Evolutionary conservation across 1,140 invertebrate species (phyloP), one percentile per base, ranked within the genome.

Genomic region (Colletes latitarsis): DNA sequence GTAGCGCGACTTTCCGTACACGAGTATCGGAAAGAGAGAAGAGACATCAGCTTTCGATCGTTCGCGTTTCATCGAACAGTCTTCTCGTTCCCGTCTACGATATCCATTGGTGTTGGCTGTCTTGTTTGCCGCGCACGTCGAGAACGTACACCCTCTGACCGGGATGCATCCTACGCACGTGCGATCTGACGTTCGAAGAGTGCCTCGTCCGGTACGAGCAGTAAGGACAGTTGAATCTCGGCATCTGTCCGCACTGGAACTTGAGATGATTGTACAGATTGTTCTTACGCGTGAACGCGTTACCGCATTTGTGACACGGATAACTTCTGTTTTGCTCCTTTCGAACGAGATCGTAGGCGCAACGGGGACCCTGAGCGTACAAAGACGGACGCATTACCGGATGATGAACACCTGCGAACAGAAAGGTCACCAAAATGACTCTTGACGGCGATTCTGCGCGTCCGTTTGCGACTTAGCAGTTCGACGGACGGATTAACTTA

Each of bases 211-310:
- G 89, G 58, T 93, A 92, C 6, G 87, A 68, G 72, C 94, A 94
- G 67, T 92, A 87, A 0, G 92, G 93, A 82, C 94, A 95, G 70
- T 93, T 92, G 82, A 95, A 94, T 67, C 93, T 90, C 5, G 94
- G 94, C 79, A 94, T 92, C 57, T 94, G 93, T 6, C 95, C 95
- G 81, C 94, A 95, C 83, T 95, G 94, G 87, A 92, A 93, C 63
- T 90, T 90, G 0, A 89, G 86, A 43, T 92, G 91, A 46, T 96
- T 94, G 4, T 96, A 94, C 92, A 96, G 62, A 82, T 90, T 90
- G 67, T 85, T 88, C 76, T 85, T 90, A 57, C 88, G 81, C 66
- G 86, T 88, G 75, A 91, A 91, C 8, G 82, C 82, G 76, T 89
- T 90, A 21, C 83, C 82, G 68, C 90, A 90, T 67, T 85, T 89